Evolutionary conservation across 2,888 invertebrate species (phyloP).

Genomic region (Acronicta leporina): DNA sequence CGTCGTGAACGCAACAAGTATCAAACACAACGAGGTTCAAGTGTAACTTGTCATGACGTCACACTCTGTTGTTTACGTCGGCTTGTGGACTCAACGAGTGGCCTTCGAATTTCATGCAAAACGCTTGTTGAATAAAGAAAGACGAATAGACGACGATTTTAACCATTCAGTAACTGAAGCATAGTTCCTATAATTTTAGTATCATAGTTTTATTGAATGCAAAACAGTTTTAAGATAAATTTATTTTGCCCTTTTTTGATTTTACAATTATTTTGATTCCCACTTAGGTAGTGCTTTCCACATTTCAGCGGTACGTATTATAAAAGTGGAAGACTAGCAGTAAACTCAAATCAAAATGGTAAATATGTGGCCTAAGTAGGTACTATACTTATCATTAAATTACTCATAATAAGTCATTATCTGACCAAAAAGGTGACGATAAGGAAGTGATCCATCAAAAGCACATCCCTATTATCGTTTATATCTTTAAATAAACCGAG

Average conservation of each 20-base stretch:
- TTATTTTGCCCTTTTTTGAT: no score
- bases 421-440: neutral
- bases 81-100: conserved; percentile 40
- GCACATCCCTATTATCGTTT: neutral
- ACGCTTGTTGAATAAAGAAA: conserved; percentile 26
- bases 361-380: no score
- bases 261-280: no score
- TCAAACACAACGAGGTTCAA: conserved; percentile 51
- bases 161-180: no score
- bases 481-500: neutral
- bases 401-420: neutral
- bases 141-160: neutral
- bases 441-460: neutral
- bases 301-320: no score
- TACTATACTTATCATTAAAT: no score
- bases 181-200: no score
- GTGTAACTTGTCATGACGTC: conserved; percentile 55
- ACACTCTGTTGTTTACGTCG: conserved; percentile 48
- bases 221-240: no score
- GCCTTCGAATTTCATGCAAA: conserved; percentile 41
- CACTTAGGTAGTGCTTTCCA: no score
- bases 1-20: conserved; percentile 53
- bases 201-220: no score
- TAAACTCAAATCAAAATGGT: no score
- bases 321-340: no score